These are phyloP conservation scores for Eretmochelys imbricata DNA, from an alignment of 2,113 vertebrate species.

Conservation along the genomic window DNA sequence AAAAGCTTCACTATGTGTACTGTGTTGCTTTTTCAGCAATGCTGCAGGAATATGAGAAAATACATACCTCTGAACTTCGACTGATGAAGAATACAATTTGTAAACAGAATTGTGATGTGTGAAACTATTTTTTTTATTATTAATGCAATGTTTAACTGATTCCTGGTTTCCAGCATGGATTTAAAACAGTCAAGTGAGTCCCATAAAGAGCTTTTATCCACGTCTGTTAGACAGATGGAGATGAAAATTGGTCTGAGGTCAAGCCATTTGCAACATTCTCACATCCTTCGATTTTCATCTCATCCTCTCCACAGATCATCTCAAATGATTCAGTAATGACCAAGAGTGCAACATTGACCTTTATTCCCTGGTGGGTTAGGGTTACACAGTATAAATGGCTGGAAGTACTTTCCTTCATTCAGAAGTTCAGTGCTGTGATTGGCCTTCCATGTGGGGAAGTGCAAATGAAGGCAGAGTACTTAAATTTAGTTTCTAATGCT, in stretches of 20 bases:
- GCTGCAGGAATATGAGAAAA: slow-evolving; percentile 41
- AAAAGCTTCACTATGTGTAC: neutral
- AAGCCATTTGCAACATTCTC: slow-evolving; percentile 81
- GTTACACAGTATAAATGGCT: slow-evolving; percentile 81
- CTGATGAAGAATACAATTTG: slow-evolving; percentile 29
- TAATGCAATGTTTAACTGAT: slow-evolving; percentile 70
- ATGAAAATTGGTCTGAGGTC: slow-evolving; percentile 82
- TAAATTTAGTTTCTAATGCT: slow-evolving; percentile 60
- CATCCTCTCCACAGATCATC: slow-evolving; percentile 77
- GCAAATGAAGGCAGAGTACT: slow-evolving; percentile 53
- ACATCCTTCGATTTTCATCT: slow-evolving; percentile 81
- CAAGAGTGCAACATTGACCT: slow-evolving; percentile 83
- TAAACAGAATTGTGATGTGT: neutral
- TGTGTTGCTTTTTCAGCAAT: neutral
- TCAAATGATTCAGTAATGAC: slow-evolving; percentile 85
- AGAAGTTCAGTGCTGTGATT: slow-evolving; percentile 64
- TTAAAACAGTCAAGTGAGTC: slow-evolving; percentile 52
- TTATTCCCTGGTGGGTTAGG: slow-evolving; percentile 79
- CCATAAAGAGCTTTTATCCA: slow-evolving; percentile 71
- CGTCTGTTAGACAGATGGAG: slow-evolving; percentile 78
- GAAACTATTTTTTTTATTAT: slow-evolving; percentile 43
- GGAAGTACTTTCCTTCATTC: slow-evolving; percentile 78
- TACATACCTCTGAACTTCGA: slow-evolving; percentile 17
- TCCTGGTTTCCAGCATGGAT: slow-evolving; percentile 62
- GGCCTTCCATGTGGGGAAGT: slow-evolving; percentile 46